Base-by-base conservation (phyloP, 2,888 invertebrate genomes). In the Graphium colonna region DNA sequence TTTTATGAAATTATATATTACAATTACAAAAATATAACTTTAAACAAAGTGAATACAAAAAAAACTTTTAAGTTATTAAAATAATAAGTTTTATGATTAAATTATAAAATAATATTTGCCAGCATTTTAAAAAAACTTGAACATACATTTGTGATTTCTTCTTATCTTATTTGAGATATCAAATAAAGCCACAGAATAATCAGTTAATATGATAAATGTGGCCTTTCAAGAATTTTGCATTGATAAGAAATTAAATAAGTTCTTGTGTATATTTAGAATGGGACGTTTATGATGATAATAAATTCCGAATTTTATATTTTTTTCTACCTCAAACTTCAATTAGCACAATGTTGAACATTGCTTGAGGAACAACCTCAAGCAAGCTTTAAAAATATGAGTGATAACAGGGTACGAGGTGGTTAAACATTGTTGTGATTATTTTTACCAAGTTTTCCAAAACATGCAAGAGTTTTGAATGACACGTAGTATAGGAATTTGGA, bases 121-220 rank as follows among this genome's bases (percentile, higher is more conserved):
- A 44, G 15, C 26, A 53, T 13, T 31, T 40, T 21, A 15, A 12
- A 31, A 50, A 33, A 45, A 54, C 45, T 50, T 41, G n/a, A 54
- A 45, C 40, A 50, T 40, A 9, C 21, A 36, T 36, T 28, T 28
- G 44, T 40, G 45, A 49, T 52, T 55, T 42, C 10, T 41, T 44
- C 46, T 57, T 57, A 57, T 57, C 55, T 45, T 12, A 53, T 58
- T 38, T 36, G 43, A 55, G 36, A 17, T 60, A 60, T 55, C 52
- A 59, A 18, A 51, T 51, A 53, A 43, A 51, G 47, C 21, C 39
- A 55, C 33, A 51, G 44, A 55, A 55, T 60, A 52, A 61, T 60
- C 58, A 61, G 59, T 57, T 58, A 52, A 53, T 51, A 52, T 59
- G 55, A 61, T 59, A 59, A 59, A 62, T 47, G 59, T 60, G n/a